A percentile compares a stretch with the other conserved stretches of the same genome.
Conservation (phyloP, 2,888 invertebrate genomes). For the Chorisops tibialis region DNA sequence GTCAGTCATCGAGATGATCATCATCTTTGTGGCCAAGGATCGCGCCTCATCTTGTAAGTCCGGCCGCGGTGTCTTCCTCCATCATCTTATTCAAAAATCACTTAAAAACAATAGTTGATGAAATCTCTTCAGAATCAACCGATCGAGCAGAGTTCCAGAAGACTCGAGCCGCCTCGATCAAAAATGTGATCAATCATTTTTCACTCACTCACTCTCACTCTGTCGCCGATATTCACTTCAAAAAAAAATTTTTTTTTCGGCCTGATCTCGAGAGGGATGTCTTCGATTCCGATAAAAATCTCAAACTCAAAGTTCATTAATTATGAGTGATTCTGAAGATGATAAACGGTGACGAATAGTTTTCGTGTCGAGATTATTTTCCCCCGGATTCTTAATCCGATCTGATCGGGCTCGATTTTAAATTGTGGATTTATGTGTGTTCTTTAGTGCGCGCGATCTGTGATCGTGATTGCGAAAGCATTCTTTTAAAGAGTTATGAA, state of each 20-base stretch:
- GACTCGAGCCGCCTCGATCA: background rate
- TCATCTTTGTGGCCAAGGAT: background rate
- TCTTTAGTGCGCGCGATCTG: too few relatives aligned
- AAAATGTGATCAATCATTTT: slow-evolving; percentile 23
- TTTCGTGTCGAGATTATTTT: slow-evolving; percentile 14
- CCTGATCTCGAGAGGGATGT: slow-evolving; percentile 7
- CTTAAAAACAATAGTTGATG: slow-evolving; percentile 10
- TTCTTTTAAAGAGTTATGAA: too few relatives aligned
- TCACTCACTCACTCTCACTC: slow-evolving; percentile 1
- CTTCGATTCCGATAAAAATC: slow-evolving; percentile 13
- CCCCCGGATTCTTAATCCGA: slow-evolving; percentile 1
- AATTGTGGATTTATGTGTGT: too few relatives aligned
- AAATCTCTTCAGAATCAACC: slow-evolving; percentile 8
- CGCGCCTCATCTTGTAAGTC: background rate
- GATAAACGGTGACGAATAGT: slow-evolving; percentile 18
- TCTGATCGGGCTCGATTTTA: background rate
- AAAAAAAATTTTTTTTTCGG: background rate
- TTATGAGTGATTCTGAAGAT: slow-evolving; percentile 21
- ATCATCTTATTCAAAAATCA: slow-evolving; percentile 11
- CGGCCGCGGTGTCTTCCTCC: too few relatives aligned
- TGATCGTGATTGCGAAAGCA: too few relatives aligned
- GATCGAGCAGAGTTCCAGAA: background rate
- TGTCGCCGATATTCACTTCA: too few relatives aligned
- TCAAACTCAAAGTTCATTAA: slow-evolving; percentile 16
- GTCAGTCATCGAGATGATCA: slow-evolving; percentile 2